phyloP scores from a whole-genome alignment of 2,797 vertebrate genomes.

The Xiphophorus birchmanni region DNA sequence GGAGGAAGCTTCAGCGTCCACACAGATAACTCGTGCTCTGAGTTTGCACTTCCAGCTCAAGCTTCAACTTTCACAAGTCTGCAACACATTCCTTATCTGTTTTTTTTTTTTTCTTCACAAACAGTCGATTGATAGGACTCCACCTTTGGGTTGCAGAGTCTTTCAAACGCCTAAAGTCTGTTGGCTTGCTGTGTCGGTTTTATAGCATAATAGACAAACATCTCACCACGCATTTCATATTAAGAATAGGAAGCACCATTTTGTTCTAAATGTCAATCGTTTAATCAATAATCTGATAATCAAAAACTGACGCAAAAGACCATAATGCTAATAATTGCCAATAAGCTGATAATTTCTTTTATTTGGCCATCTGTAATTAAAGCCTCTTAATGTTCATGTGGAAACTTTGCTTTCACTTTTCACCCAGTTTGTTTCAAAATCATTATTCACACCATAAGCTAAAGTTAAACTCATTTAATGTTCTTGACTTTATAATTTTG shows the following conservation, averaged over 20 bases:
- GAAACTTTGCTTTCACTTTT: neutral
- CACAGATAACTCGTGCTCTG: slow-evolving; percentile 8
- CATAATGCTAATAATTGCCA: no score
- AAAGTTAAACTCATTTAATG: neutral
- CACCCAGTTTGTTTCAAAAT: neutral
- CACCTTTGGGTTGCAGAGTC: neutral
- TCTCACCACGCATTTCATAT: slow-evolving; percentile 2
- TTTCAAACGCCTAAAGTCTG: slow-evolving; percentile 8
- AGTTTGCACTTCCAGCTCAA: slow-evolving; percentile 30
- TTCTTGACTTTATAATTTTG: neutral
- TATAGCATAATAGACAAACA: slow-evolving; percentile 20
- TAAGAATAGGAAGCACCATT: neutral
- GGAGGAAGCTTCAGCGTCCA: neutral
- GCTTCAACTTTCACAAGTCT: slow-evolving; percentile 58
- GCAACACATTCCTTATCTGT: slow-evolving; percentile 39
- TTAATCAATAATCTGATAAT: neutral
- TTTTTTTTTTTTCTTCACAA: slow-evolving; percentile 17
- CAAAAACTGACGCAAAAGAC: neutral
- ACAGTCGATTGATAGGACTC: slow-evolving; percentile 21
- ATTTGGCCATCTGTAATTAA: neutral
- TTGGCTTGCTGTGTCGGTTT: slow-evolving; percentile 6
- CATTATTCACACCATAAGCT: neutral
- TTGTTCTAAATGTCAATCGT: neutral
- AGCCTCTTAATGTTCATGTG: neutral
- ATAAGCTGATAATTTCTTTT: neutral